Evolutionary conservation across 2,113 vertebrate species (phyloP).

Genomic region (Onychostoma macrolepis): DNA sequence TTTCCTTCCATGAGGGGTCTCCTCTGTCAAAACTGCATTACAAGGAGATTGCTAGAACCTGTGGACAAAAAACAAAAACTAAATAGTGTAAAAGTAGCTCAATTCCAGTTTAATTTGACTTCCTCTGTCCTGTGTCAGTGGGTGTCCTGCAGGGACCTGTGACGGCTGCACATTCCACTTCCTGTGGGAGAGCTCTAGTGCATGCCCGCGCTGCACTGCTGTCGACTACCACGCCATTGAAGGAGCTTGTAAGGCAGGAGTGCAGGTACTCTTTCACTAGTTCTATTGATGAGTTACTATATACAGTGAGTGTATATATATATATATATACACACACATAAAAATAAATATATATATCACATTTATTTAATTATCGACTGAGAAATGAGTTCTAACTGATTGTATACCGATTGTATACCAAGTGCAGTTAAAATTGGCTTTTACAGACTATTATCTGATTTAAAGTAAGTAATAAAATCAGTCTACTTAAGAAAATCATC

Average conservation of each 20-base stretch:
- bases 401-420: neutral
- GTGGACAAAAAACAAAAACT: too few relatives aligned
- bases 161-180: constrained; percentile 94
- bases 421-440: neutral
- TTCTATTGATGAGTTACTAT: neutral
- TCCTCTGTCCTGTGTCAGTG: constrained; percentile 70
- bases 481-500: neutral
- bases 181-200: constrained; percentile 91
- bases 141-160: constrained; percentile 91
- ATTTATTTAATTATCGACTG: neutral
- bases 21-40: neutral
- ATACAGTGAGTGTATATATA: neutral
- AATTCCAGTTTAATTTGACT: neutral
- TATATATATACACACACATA: neutral
- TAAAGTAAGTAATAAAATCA: neutral
- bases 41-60: too few relatives aligned
- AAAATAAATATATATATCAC: too few relatives aligned
- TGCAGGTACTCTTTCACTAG: constrained; percentile 79
- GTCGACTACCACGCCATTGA: constrained; percentile 92
- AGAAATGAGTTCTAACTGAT: neutral
- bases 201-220: constrained; percentile 90
- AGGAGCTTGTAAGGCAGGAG: constrained; percentile 88
- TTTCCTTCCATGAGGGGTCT: neutral
- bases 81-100: neutral
- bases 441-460: too few relatives aligned